Percentiles rank a stretch among this genome's conserved stretches.
phyloP scores from a whole-genome alignment of 2,113 vertebrate species.

The Neopipo cinnamomea region DNA sequence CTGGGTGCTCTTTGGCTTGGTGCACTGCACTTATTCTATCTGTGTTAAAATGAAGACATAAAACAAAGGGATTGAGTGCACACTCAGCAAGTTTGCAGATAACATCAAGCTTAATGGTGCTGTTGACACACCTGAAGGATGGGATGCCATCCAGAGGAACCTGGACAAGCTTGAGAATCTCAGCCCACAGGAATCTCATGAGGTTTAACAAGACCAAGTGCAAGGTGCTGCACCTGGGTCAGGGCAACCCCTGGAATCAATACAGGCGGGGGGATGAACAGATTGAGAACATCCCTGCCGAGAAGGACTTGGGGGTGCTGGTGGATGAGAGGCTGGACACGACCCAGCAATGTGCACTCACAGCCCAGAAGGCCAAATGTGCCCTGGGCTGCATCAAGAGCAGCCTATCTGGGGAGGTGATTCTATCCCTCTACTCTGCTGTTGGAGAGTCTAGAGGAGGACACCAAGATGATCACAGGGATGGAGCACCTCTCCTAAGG shows the following conservation, averaged over 20 bases:
- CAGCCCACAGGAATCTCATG: background rate
- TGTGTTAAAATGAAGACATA: background rate
- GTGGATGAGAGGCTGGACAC: background rate
- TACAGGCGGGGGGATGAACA: background rate
- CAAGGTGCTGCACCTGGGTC: background rate
- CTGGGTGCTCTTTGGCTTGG: background rate
- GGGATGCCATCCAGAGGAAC: background rate
- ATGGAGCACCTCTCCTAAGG: rapidly evolving
- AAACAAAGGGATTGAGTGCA: background rate
- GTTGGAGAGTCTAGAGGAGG: background rate
- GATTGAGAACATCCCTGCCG: background rate
- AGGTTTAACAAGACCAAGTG: rapidly evolving
- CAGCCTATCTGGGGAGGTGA: background rate
- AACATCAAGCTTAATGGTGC: background rate
- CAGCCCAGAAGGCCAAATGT: background rate
- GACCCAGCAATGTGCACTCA: background rate
- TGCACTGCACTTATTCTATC: background rate
- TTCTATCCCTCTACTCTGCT: background rate
- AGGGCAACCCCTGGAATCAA: rapidly evolving
- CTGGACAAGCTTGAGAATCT: background rate
- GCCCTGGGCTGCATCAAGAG: background rate
- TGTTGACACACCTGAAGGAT: background rate
- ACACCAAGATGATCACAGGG: background rate
- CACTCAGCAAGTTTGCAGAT: background rate
- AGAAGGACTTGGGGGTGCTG: background rate